Percentiles rank a stretch among this genome's conserved stretches.
Conservation (phyloP, 2,113 vertebrate species). For the Syngnathus floridae region DNA sequence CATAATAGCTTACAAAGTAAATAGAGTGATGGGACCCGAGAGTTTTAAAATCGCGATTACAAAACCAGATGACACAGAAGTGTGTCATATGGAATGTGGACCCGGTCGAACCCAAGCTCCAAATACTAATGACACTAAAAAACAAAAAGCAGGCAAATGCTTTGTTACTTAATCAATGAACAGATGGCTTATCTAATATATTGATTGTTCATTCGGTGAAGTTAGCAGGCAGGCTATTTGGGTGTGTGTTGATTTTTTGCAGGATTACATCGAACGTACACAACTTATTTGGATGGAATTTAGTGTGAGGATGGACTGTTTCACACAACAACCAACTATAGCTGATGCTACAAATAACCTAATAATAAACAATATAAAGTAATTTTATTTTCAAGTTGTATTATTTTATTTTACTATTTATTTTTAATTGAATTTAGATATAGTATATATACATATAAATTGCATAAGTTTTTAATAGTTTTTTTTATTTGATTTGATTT, state of each 20-base stretch:
- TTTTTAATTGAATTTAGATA: background rate
- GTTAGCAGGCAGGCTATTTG: background rate
- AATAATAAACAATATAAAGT: no score
- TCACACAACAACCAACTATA: background rate
- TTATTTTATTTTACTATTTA: background rate
- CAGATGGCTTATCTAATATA: background rate
- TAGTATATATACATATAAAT: no score
- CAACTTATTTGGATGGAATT: background rate
- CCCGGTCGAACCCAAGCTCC: background rate
- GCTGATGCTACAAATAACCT: background rate
- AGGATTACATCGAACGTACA: background rate
- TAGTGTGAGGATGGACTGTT: background rate
- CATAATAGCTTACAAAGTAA: slow-evolving; percentile 61
- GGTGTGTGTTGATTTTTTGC: background rate
- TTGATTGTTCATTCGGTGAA: background rate
- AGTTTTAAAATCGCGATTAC: slow-evolving; percentile 20
- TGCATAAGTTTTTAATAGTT: background rate
- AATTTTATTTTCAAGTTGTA: background rate
- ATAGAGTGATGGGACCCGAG: slow-evolving; percentile 50
- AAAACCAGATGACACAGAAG: slow-evolving; percentile 1
- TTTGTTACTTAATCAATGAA: background rate
- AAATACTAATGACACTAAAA: background rate
- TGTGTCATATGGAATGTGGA: slow-evolving; percentile 15
- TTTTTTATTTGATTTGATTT: background rate
- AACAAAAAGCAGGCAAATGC: background rate